A percentile compares a stretch with the other conserved stretches of the same genome.
These are phyloP conservation scores for Hybognathus amarus DNA, from an alignment of 2,797 vertebrate species.

Conservation along the genomic window DNA sequence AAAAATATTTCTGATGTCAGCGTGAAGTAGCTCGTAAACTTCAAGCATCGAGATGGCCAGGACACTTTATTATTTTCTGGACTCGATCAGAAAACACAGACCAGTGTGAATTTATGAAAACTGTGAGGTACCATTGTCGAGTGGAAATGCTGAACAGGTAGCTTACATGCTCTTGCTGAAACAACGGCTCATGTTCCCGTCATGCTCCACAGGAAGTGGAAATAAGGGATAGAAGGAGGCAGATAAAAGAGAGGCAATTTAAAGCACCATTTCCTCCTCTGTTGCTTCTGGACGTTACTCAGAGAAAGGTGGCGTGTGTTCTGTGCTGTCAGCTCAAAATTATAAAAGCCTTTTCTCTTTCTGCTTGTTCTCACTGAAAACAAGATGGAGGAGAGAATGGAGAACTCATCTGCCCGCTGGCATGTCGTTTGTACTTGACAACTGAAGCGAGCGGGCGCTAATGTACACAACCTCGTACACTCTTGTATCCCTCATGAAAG, in stretches of 20 bases:
- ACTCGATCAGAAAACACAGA: constrained; percentile 11
- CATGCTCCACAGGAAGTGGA: constrained; percentile 35
- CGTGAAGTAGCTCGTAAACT: neutral
- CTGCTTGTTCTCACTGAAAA: constrained; percentile 32
- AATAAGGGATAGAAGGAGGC: constrained; percentile 25
- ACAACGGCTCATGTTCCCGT: constrained; percentile 35
- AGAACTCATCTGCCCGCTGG: constrained; percentile 32
- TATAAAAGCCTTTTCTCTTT: constrained; percentile 44
- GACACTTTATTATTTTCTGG: neutral
- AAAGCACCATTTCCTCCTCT: constrained; percentile 47
- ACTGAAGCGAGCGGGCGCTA: constrained; percentile 24
- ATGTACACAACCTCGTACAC: neutral
- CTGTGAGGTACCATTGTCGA: constrained; percentile 31
- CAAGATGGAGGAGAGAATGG: constrained; percentile 33
- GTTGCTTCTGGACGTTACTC: constrained; percentile 31
- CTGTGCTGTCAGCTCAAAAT: constrained; percentile 49
- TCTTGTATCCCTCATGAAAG: neutral
- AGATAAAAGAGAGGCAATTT: constrained; percentile 49
- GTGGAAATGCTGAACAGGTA: constrained; percentile 10
- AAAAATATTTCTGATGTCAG: constrained; percentile 2
- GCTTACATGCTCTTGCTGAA: constrained; percentile 17
- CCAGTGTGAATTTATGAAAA: constrained; percentile 47
- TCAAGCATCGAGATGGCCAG: neutral
- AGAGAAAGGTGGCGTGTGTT: constrained; percentile 31
- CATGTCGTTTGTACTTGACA: constrained; percentile 38